These are phyloP conservation scores for Harpagus bidentatus DNA, from an alignment of 2,113 vertebrate genomes.

Conservation along the genomic window DNA sequence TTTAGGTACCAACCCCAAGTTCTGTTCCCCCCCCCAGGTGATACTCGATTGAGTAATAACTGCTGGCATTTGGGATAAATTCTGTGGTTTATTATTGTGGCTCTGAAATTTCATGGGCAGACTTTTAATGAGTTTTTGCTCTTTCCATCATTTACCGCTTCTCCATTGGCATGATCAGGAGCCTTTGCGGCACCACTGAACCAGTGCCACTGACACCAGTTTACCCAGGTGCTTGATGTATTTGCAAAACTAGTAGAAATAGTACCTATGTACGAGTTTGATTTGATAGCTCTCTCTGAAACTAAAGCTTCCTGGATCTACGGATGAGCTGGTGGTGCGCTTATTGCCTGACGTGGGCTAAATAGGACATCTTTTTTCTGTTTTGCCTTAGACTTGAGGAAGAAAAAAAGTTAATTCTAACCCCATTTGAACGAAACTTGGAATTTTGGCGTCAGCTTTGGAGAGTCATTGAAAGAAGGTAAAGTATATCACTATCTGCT, in stretches of 20 bases:
- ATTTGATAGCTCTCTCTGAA: not conserved
- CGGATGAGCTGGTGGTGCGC: not conserved
- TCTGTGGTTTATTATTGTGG: not conserved
- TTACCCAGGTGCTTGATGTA: not conserved
- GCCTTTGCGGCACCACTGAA: not conserved
- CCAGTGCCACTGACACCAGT: not conserved
- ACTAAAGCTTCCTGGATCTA: not conserved
- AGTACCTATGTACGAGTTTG: not conserved
- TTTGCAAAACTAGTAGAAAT: not conserved
- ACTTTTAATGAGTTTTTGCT: not conserved
- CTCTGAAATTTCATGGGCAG: not conserved
- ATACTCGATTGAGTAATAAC: not conserved
- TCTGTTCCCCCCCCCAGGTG: rapidly evolving
- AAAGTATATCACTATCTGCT: not conserved
- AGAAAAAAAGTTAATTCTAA: constrained; percentile 90
- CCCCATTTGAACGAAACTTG: constrained; percentile 95
- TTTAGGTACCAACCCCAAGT: not conserved
- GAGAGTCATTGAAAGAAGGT: constrained; percentile 98
- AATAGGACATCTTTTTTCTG: not conserved
- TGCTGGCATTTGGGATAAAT: not conserved
- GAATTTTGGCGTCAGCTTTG: constrained; percentile 98
- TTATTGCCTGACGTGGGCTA: not conserved
- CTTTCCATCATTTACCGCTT: not conserved
- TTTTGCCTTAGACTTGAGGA: constrained; percentile 85
- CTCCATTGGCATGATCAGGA: not conserved